Evolutionary conservation across 2,888 invertebrate species (phyloP).

Genomic region (Margaritifera margaritifera): DNA sequence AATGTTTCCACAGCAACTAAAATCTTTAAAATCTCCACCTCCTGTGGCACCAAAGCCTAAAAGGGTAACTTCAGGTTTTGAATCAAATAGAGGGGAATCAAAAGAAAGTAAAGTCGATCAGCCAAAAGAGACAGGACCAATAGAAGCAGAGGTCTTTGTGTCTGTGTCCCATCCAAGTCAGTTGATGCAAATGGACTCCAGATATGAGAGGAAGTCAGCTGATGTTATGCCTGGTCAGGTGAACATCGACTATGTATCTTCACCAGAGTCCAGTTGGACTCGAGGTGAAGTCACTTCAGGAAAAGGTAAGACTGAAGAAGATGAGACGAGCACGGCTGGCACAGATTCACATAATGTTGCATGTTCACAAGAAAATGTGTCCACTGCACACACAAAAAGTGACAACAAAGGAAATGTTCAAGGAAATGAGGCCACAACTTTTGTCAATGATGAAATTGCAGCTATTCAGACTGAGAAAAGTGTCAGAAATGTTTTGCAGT

Average conservation of each 20-base stretch:
- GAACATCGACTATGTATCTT: constrained; percentile 16
- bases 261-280: constrained; percentile 14
- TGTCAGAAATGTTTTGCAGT: too few relatives aligned
- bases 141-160: constrained; percentile 47
- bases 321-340: background rate
- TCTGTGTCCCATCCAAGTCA: constrained; percentile 31
- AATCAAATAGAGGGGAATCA: too few relatives aligned
- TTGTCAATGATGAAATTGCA: constrained; percentile 1
- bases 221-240: constrained; percentile 22
- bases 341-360: constrained; percentile 6
- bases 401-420: constrained; percentile 14
- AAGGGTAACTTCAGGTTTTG: background rate
- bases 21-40: constrained; percentile 36
- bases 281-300: constrained; percentile 25
- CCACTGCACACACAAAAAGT: background rate
- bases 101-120: constrained; percentile 11
- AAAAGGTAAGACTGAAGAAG: constrained; percentile 3
- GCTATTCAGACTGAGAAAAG: background rate
- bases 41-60: constrained; percentile 54
- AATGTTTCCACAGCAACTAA: constrained; percentile 16
- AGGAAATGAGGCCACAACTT: constrained; percentile 26
- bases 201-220: constrained; percentile 11
- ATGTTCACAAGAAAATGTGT: constrained; percentile 6
- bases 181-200: background rate
- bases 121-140: constrained; percentile 28